These are phyloP conservation scores for Hydropsyche tenuis DNA, from an alignment of 1,140 invertebrate genomes.

Conservation along the genomic window DNA sequence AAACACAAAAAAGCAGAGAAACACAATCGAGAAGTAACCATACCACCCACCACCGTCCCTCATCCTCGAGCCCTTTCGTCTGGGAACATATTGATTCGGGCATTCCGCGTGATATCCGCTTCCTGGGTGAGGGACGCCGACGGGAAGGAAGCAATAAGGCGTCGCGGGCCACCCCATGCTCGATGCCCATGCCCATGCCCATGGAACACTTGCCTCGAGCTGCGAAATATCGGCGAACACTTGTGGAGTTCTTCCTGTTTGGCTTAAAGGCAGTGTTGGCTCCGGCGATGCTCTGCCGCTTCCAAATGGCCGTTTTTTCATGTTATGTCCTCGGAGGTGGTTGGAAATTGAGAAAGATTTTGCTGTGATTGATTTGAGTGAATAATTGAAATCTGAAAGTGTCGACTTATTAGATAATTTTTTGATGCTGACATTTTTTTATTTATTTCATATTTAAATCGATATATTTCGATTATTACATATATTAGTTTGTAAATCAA, in stretches of 20 bases:
- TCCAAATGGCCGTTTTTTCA: too few relatives aligned
- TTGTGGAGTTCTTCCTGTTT: constrained; percentile 46
- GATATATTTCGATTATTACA: too few relatives aligned
- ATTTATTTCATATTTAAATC: too few relatives aligned
- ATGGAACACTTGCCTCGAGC: constrained; percentile 35
- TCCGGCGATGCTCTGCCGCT: too few relatives aligned
- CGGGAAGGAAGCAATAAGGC: constrained; percentile 37
- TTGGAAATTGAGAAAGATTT: too few relatives aligned
- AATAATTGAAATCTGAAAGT: too few relatives aligned
- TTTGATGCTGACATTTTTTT: too few relatives aligned
- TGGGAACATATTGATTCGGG: constrained; percentile 38
- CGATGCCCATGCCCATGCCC: constrained; percentile 15
- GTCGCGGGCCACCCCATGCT: constrained; percentile 9
- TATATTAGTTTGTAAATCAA: too few relatives aligned
- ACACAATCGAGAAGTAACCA: background rate
- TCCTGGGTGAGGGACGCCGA: constrained; percentile 34
- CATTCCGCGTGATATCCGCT: constrained; percentile 44
- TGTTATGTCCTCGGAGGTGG: too few relatives aligned
- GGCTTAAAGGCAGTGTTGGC: constrained; percentile 23
- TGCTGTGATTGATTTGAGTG: too few relatives aligned
- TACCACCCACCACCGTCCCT: background rate
- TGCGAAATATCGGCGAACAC: constrained; percentile 41
- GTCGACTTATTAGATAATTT: too few relatives aligned
- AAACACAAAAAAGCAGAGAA: background rate
- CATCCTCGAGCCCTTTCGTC: constrained; percentile 5